These are phyloP conservation scores for Biston stratarius DNA, from an alignment of 2,888 invertebrate genomes.

Conservation along the genomic window DNA sequence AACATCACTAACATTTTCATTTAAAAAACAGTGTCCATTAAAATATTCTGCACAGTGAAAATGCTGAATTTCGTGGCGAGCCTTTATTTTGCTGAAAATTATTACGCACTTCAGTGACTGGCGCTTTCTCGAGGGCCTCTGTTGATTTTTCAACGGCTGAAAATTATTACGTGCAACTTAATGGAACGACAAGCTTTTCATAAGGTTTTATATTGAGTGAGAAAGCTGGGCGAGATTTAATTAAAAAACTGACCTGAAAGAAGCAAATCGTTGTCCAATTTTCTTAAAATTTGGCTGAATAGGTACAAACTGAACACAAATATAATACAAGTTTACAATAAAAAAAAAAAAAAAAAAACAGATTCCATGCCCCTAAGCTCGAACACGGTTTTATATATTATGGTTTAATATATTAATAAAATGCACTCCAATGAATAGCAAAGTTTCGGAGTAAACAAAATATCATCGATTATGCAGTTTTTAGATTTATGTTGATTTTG, in stretches of 20 bases:
- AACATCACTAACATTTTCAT: slow-evolving; percentile 19
- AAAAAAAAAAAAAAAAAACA: too few species aligned
- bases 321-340: too few species aligned
- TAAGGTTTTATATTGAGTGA: slow-evolving; percentile 27
- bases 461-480: too few species aligned
- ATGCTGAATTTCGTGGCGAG: slow-evolving; percentile 20
- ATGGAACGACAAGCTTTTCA: slow-evolving; percentile 36
- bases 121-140: slow-evolving; percentile 28
- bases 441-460: too few species aligned
- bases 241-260: slow-evolving; percentile 16
- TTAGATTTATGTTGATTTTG: too few species aligned
- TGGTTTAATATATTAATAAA: too few species aligned
- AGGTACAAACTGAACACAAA: too few species aligned
- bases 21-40: slow-evolving; percentile 7
- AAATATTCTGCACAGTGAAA: slow-evolving; percentile 19
- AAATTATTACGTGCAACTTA: slow-evolving; percentile 34
- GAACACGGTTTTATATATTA: too few species aligned
- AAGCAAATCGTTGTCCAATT: too few species aligned
- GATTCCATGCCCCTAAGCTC: too few species aligned
- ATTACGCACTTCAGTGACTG: slow-evolving; percentile 36
- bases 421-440: too few species aligned
- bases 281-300: too few species aligned
- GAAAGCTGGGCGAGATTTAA: slow-evolving; percentile 20
- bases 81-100: slow-evolving; percentile 30
- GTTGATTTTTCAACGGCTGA: slow-evolving; percentile 37